phyloP scores from a whole-genome alignment of 1,140 invertebrate genomes.

The Drosophila tropicalis region DNA sequence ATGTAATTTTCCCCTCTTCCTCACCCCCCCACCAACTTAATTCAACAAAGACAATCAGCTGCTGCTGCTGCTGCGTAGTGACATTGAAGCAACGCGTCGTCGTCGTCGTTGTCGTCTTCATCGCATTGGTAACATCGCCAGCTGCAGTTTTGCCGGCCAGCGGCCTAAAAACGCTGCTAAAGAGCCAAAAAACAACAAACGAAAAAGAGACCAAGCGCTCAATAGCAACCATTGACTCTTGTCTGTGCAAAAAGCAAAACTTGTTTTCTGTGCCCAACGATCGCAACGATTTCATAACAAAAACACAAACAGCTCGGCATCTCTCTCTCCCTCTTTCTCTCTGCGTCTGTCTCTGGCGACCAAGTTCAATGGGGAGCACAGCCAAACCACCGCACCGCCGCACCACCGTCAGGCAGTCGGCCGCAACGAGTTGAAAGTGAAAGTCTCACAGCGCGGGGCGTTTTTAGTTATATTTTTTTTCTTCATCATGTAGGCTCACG shows the following conservation, averaged over 20 bases:
- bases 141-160: conserved; percentile 45
- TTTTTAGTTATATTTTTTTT: conserved; percentile 18
- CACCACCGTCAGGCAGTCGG: conserved; percentile 35
- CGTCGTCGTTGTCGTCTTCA: background rate
- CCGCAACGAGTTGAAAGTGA: conserved; percentile 67
- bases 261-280: conserved; percentile 51
- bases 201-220: conserved; percentile 63
- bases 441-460: conserved; percentile 54
- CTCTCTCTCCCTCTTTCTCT: background rate
- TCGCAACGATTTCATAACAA: conserved; percentile 65
- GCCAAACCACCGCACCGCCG: conserved; percentile 15
- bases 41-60: conserved; percentile 43
- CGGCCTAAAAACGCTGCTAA: conserved; percentile 64
- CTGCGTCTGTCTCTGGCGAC: background rate
- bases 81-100: conserved; percentile 26
- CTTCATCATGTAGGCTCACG: conserved; percentile 32
- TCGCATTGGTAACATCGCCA: conserved; percentile 25
- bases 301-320: conserved; percentile 30
- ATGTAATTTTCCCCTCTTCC: conserved; percentile 51
- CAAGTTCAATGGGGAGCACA: conserved; percentile 7
- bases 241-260: conserved; percentile 60
- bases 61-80: conserved; percentile 4
- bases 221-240: conserved; percentile 62
- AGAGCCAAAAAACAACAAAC: conserved; percentile 23
- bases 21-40: background rate